These are phyloP conservation scores for Cosmopolites sordidus DNA, from an alignment of 2,888 invertebrate species.

Conservation along the genomic window DNA sequence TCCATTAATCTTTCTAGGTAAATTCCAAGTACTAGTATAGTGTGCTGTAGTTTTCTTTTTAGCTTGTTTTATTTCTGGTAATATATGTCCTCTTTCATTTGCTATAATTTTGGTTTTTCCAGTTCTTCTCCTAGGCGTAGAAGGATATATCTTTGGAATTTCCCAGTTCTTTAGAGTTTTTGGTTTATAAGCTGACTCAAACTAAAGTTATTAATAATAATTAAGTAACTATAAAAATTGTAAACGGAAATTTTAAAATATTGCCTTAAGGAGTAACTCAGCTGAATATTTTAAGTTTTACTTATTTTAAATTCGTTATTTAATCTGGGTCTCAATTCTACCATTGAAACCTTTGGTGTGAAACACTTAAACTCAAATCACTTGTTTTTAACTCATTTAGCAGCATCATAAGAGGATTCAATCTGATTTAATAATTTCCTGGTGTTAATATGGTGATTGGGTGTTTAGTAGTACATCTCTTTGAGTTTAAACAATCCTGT, in stretches of 20 bases:
- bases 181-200: conserved; percentile 59
- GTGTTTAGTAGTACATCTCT: too few species aligned
- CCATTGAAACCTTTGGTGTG: too few species aligned
- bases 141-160: conserved; percentile 61
- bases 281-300: conserved; percentile 3
- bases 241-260: too few species aligned
- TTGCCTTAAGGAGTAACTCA: not conserved
- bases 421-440: too few species aligned
- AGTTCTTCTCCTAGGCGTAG: conserved; percentile 49
- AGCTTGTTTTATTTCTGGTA: conserved; percentile 56
- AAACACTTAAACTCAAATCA: too few species aligned
- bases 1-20: conserved; percentile 36
- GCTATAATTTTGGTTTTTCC: conserved; percentile 56
- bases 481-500: too few species aligned
- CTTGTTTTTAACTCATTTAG: too few species aligned
- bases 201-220: conserved; percentile 37
- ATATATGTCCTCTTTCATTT: conserved; percentile 58
- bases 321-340: too few species aligned
- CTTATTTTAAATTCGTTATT: not conserved
- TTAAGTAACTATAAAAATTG: too few species aligned
- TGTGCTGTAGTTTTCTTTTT: conserved; percentile 18
- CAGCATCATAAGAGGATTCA: too few species aligned
- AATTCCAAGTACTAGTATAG: conserved; percentile 59
- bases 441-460: too few species aligned
- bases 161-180: conserved; percentile 63